phyloP scores from a whole-genome alignment of 2,888 invertebrate species.

The Drosophila testacea region DNA sequence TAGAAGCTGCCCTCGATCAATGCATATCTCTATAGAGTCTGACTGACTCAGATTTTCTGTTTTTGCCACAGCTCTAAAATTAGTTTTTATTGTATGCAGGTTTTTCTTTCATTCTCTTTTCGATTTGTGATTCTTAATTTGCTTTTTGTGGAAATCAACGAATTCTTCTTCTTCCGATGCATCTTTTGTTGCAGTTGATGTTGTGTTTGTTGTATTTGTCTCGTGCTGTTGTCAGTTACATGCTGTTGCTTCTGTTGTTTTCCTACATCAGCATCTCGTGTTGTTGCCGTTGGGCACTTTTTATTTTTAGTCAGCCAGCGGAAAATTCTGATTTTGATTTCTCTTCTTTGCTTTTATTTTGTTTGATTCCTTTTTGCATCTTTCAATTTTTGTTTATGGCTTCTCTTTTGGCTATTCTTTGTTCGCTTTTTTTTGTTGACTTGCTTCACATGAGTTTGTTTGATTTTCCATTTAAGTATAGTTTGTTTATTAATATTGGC shows the following conservation, averaged over 20 bases:
- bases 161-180: conserved; percentile 41
- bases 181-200: conserved; percentile 19
- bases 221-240: conserved; percentile 65
- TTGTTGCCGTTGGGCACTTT: conserved; percentile 58
- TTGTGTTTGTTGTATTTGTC: conserved; percentile 41
- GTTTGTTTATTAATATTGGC: conserved; percentile 80
- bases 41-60: conserved; percentile 57
- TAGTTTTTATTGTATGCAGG: conserved; percentile 75
- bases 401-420: conserved; percentile 46
- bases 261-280: conserved; percentile 44
- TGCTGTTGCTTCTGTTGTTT: conserved; percentile 38
- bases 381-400: conserved; percentile 41
- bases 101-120: conserved; percentile 44
- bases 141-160: conserved; percentile 65
- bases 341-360: conserved; percentile 37
- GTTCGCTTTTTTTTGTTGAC: conserved; percentile 27
- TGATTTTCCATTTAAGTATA: conserved; percentile 77
- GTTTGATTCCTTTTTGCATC: conserved; percentile 38
- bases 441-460: conserved; percentile 61
- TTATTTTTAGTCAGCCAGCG: conserved; percentile 73
- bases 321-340: conserved; percentile 62
- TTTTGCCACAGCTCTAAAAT: conserved; percentile 71
- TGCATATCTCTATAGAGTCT: conserved; percentile 33
- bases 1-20: conserved; percentile 23
- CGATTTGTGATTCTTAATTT: conserved; percentile 70